Percentiles rank a stretch among this genome's conserved stretches.
These are phyloP conservation scores for Bemisia tabaci DNA, from an alignment of 1,140 invertebrate species.

Conservation along the genomic window DNA sequence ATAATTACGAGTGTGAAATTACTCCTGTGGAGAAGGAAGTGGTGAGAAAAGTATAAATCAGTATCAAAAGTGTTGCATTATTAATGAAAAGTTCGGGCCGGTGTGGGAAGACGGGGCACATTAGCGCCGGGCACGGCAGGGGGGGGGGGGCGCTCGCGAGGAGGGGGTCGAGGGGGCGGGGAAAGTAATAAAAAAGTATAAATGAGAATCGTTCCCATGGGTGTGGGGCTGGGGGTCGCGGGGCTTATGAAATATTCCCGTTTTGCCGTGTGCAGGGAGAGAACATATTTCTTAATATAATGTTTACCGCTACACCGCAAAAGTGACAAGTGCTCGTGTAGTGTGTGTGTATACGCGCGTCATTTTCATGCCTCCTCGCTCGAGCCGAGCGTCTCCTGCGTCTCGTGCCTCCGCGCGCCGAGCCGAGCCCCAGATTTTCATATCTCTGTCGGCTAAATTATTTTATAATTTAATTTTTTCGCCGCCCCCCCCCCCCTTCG, in stretches of 20 bases:
- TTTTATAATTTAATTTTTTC: too few relatives aligned
- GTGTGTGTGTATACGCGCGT: too few relatives aligned
- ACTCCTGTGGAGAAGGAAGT: not conserved
- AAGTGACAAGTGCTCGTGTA: not conserved
- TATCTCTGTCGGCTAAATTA: too few relatives aligned
- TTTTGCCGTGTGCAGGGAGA: not conserved
- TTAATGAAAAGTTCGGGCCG: not conserved
- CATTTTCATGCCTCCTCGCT: too few relatives aligned
- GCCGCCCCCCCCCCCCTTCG: too few relatives aligned
- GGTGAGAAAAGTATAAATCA: not conserved
- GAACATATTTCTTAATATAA: not conserved
- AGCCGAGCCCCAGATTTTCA: too few relatives aligned
- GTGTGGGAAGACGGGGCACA: not conserved
- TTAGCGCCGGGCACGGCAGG: not conserved
- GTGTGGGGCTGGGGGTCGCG: not conserved
- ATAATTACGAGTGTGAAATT: not conserved
- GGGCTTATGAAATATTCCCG: not conserved
- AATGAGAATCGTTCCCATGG: not conserved
- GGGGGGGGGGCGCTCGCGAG: not conserved
- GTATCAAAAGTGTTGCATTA: not conserved
- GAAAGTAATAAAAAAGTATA: not conserved
- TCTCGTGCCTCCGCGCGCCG: too few relatives aligned
- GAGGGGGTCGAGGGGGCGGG: not conserved
- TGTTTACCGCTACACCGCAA: not conserved
- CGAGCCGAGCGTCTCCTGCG: too few relatives aligned